These are phyloP conservation scores for Platalea minor DNA, from an alignment of 2,797 vertebrate species.

Conservation along the genomic window DNA sequence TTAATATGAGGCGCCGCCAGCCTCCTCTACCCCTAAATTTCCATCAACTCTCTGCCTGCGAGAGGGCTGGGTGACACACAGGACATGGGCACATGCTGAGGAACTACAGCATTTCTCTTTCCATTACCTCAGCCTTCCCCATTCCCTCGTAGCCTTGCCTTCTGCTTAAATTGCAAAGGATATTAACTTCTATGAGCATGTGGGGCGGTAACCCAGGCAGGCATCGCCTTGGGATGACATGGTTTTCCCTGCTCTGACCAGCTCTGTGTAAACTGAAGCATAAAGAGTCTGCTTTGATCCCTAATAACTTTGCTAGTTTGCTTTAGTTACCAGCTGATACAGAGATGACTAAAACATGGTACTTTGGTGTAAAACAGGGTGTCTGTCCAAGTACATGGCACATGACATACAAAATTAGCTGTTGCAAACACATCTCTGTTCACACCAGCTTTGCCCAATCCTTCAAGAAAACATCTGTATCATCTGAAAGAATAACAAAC, in stretches of 20 bases:
- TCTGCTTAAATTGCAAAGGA: not conserved
- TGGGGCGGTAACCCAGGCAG: not conserved
- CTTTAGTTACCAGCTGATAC: not conserved
- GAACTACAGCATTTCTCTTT: not conserved
- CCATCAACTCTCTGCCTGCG: not conserved
- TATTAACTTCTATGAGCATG: not conserved
- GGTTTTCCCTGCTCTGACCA: not conserved
- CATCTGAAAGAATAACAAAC: not conserved
- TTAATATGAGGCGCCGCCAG: not conserved
- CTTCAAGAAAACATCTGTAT: not conserved
- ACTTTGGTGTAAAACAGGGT: not conserved
- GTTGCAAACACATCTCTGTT: not conserved
- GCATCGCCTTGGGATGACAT: not conserved
- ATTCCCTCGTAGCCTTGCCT: not conserved
- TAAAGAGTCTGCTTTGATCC: not conserved
- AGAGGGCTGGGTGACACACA: not conserved
- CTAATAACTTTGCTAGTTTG: not conserved
- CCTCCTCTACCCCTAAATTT: not conserved
- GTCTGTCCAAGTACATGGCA: not conserved
- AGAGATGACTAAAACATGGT: not conserved
- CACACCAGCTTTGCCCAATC: not conserved
- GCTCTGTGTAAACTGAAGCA: not conserved
- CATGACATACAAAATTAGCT: not conserved
- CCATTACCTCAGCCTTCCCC: conserved; percentile 38
- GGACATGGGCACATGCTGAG: not conserved